These are phyloP conservation scores for Octopus bimaculoides DNA, from an alignment of 1,140 invertebrate species.

Conservation along the genomic window DNA sequence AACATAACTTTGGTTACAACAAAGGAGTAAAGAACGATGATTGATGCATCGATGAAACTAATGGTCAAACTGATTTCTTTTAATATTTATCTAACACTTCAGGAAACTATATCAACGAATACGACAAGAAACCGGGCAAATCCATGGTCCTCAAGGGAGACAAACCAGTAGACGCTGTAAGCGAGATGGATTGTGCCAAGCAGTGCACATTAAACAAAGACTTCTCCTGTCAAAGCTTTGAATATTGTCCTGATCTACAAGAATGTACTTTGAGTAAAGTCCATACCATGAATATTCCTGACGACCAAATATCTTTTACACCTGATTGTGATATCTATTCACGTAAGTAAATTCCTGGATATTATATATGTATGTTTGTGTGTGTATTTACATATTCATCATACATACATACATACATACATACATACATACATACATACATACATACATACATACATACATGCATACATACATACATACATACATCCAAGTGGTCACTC, in stretches of 20 bases:
- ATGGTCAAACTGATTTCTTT: not conserved
- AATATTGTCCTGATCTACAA: constrained; percentile 27
- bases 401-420: not conserved
- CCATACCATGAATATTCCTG: constrained; percentile 27
- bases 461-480: no score
- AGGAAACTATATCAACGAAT: constrained; percentile 32
- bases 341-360: constrained; percentile 20
- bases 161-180: constrained; percentile 6
- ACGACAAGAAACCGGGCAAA: constrained; percentile 25
- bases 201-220: constrained; percentile 20
- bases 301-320: constrained; percentile 9
- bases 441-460: not conserved
- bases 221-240: constrained; percentile 32
- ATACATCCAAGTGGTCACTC: no score
- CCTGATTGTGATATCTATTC: constrained; percentile 32
- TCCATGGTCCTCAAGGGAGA: constrained; percentile 19
- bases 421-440: not conserved
- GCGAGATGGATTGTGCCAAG: constrained; percentile 27
- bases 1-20: not conserved
- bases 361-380: not conserved
- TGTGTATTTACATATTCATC: not conserved
- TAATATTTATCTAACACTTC: not conserved
- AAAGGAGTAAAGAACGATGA: not conserved
- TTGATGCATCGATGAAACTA: not conserved
- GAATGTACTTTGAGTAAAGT: constrained; percentile 25